Base-by-base conservation (phyloP, 2,888 invertebrate genomes). In the Drosophila mulleri region DNA sequence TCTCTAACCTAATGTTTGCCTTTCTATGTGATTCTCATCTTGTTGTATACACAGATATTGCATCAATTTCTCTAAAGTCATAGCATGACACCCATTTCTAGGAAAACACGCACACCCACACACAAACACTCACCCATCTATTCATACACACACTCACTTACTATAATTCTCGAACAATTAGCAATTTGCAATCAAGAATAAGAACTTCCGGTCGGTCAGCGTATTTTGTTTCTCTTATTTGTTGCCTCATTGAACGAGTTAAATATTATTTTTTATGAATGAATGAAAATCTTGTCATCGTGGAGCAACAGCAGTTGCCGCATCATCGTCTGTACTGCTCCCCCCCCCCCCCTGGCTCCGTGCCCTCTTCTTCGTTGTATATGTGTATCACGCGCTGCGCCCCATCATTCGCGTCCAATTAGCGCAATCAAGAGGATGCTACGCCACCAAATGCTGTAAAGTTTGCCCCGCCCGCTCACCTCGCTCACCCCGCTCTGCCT, bases 201-300 rank as follows among this genome's bases (percentile, higher is more conserved):
- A 86, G 86, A 79, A 89, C 91, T 91, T 91, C 91, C 91, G 91
- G 91, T 80, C 85, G 48, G 35, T 50, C 44, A 26, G 42, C 54
- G 52, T 20, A 32, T 67, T 53, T 41, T 37, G 42, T 53, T 29
- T 53, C 32, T 9, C 39, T 39, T 2, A 7, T 52, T 35, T 23
- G 44, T 37, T 68, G 76, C 50, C 64, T 65, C 65, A 72, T 65
- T 77, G 77, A 72, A 72, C 48, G 72, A 82, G 67, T 84, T 83
- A 62, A 81, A 62, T 60, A 64, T 64, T 72, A 52, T 56, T 50
- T 50, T 50, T 87, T 70, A 81, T 88, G 84, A 83, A 84, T 84
- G 89, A 82, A 80, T 80, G 82, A 67, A 87, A 88, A 84, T 88
- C 89, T 87, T 84, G 85, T 89, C 77, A 79, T 67, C 64, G 20